Evolutionary conservation across 2,797 vertebrate genomes (phyloP).

Genomic region (Ataeniobius toweri): DNA sequence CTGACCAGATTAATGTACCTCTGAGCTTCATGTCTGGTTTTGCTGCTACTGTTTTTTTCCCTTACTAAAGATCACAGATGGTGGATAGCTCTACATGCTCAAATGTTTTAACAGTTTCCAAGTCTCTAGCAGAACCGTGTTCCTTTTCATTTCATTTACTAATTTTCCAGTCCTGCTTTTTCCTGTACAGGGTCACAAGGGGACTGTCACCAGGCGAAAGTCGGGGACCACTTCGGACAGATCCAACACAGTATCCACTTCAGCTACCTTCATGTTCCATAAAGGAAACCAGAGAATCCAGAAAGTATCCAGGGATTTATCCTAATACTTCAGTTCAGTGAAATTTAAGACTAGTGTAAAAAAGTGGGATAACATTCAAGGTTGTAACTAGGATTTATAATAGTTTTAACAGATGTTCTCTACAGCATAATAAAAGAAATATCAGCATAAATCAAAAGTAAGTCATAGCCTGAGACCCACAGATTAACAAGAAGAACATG

Average conservation of each 20-base stretch:
- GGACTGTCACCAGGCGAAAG: too few species aligned
- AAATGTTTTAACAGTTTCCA: slow-evolving; percentile 17
- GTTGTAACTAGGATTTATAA: neutral
- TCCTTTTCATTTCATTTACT: neutral
- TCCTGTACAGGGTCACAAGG: too few species aligned
- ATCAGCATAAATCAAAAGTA: neutral
- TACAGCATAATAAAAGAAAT: neutral
- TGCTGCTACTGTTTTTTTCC: slow-evolving; percentile 20
- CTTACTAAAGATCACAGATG: slow-evolving; percentile 26
- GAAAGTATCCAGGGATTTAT: neutral
- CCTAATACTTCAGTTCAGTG: neutral
- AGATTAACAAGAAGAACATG: neutral
- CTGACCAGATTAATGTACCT: slow-evolving; percentile 32
- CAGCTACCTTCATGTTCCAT: neutral
- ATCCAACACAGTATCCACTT: neutral
- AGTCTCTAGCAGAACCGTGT: slow-evolving; percentile 25
- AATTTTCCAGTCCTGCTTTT: neutral
- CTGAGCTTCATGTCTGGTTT: slow-evolving; percentile 23
- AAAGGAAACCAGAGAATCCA: neutral
- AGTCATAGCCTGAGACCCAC: neutral
- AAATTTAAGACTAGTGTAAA: neutral
- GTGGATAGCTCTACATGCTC: neutral
- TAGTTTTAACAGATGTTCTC: neutral
- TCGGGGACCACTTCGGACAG: neutral
- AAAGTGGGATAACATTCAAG: neutral